Evolutionary conservation across 1,140 invertebrate species (phyloP).

Genomic region (Ridgeia piscesae): DNA sequence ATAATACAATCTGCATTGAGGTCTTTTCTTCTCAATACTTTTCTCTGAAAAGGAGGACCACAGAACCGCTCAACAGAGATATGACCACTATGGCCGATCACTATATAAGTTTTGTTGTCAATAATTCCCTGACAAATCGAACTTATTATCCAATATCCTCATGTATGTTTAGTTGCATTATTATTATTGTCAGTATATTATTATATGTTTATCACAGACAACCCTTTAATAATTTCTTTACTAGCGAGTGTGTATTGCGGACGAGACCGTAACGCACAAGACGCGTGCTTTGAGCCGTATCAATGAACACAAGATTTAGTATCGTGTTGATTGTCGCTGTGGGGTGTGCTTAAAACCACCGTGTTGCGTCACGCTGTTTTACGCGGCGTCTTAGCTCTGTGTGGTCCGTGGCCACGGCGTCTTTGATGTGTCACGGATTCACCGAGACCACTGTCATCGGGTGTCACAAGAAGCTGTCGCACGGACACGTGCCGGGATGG

Average conservation of each 20-base stretch:
- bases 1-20: no score
- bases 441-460: background rate
- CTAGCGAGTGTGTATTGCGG: background rate
- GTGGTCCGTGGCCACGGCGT: background rate
- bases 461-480: background rate
- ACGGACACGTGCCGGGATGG: background rate
- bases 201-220: no score
- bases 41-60: no score
- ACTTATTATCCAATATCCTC: no score
- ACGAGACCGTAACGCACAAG: background rate
- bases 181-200: no score
- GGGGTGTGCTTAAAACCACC: background rate
- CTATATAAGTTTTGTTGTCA: no score
- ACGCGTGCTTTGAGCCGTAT: background rate
- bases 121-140: no score
- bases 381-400: background rate
- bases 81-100: no score
- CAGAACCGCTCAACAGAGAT: no score
- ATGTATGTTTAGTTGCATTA: no score
- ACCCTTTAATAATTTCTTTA: background rate
- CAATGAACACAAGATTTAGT: background rate
- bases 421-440: background rate
- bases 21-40: no score
- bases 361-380: background rate
- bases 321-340: background rate